Evolutionary conservation across 1,140 invertebrate species (phyloP), one percentile per base, ranked within the genome.

Genomic region (Halyomorpha halys): DNA sequence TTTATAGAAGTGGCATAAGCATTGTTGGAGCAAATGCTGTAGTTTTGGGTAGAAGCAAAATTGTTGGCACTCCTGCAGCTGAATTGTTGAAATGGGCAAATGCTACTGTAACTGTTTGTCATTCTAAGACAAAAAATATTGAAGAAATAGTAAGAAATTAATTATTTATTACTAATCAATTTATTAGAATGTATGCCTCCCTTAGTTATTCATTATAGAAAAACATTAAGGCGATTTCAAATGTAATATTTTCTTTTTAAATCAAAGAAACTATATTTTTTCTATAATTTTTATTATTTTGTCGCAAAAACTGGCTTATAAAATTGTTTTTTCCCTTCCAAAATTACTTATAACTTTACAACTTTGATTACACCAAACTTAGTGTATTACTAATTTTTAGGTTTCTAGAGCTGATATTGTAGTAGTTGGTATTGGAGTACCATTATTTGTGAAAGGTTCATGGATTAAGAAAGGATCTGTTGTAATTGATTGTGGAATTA

Each of bases 401-500:
- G 79, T 78, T 51, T 78, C 78, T 65, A 77, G 80, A 69, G 97
- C 95, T 19, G 97, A 99, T 75, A 97, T 99, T 72, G 75, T 99
- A 56, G 92, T 99, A 9, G 96, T 97, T 6, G 97, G 84, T 3
- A 94, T 98, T 70, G 97, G 97, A 0, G 82, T 86, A 71, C 79
- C 94, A 9, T 83, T 95, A 76, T 81, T 98, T 77, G 94, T 99
- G 0, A 92, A 92, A 75, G 91, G 87, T 0, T 87, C 87, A 59
- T 99, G 97, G 97, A 87, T 99, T 51, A 99, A 99, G 78, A 91
- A 92, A 0, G 95, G 96, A 19, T 95, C 96, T 54, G 86, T 99
- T 30, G 96, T 99, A n/a, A 98, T 99, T 69, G 97, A 99, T 75
- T 99, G 97, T 79, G 97, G 97, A 47, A 99, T 99, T 62, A 98